Conservation (phyloP, 1,140 invertebrate species). For the Saccostrea glomerata region DNA sequence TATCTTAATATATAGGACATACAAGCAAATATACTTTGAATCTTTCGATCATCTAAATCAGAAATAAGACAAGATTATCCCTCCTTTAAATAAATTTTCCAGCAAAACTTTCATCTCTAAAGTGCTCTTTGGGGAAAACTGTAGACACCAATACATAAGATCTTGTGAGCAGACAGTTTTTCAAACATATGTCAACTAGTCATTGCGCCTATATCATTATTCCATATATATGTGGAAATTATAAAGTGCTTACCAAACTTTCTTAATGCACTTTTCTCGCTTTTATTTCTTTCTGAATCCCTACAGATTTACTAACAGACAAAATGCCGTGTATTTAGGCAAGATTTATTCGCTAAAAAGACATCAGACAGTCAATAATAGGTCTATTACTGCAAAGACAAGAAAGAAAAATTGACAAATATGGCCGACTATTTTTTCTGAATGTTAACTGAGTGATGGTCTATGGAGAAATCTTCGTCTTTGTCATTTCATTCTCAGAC, state of each 20-base stretch:
- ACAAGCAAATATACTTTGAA: no score
- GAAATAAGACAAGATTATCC: no score
- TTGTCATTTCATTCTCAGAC: neutral
- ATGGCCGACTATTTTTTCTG: neutral
- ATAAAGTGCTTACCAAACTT: neutral
- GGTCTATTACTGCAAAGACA: slow-evolving; percentile 1
- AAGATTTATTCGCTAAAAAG: slow-evolving; percentile 16
- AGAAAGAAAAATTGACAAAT: slow-evolving; percentile 7
- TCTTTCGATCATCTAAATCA: no score
- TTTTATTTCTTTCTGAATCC: neutral
- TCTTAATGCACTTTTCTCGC: neutral
- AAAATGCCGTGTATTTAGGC: neutral
- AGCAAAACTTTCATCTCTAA: no score
- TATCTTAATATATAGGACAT: no score
- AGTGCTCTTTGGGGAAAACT: no score
- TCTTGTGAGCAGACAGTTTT: no score
- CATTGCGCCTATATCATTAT: no score
- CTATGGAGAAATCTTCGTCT: neutral
- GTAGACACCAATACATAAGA: no score
- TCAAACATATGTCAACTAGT: no score
- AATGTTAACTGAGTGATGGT: neutral
- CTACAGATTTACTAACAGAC: neutral
- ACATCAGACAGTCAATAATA: slow-evolving; percentile 20
- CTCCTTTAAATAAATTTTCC: no score
- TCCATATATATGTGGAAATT: neutral